Base-by-base conservation (phyloP, 2,888 invertebrate species). In the Tetropium fuscum region DNA sequence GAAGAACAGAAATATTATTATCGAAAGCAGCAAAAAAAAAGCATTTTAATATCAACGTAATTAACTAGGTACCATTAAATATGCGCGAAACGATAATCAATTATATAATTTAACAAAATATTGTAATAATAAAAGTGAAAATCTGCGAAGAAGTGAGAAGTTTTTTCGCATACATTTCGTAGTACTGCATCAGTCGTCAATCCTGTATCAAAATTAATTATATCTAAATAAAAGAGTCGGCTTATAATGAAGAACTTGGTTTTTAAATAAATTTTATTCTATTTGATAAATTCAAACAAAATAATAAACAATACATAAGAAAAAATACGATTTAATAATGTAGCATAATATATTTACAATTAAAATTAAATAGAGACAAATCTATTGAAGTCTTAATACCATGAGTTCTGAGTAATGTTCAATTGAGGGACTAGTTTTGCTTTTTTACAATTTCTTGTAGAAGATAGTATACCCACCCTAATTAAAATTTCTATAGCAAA, bases 261-360 rank as follows among this genome's bases (percentile, higher is more conserved):
- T 62, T 62, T 62, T 54, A 45, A 66, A 69, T 68, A 64, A 58
- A 60, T 57, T 70, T 69, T 69, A 71, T 63, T 70, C 64, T 69
- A 70, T 69, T 66, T 53, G 49, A 63, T 65, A 64, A 66, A 71
- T 66, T 63, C 58, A 64, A 71, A 71, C 64, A 69, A 71, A 71
- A 67, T 41, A 66, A 63, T 61, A 63, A 68, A 66, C 65, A 71
- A 62, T 63, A 67, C 62, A 63, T 66, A 60, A 68, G 67, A 68
- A 66, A 70, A 71, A 70, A 68, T 69, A 70, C 64, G 67, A 63
- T 70, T 66, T 68, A 63, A 66, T 66, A 63, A 60, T 62, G 51
- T 70, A 69, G 58, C 68, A 68, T 66, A n/a, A n/a, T n/a, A 69
- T 70, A 71, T 71, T 65, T 70, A 71, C 66, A 63, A 70, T 63